Evolutionary conservation across 2,888 invertebrate species (phyloP).

Genomic region (Rhyacophila evoluta): DNA sequence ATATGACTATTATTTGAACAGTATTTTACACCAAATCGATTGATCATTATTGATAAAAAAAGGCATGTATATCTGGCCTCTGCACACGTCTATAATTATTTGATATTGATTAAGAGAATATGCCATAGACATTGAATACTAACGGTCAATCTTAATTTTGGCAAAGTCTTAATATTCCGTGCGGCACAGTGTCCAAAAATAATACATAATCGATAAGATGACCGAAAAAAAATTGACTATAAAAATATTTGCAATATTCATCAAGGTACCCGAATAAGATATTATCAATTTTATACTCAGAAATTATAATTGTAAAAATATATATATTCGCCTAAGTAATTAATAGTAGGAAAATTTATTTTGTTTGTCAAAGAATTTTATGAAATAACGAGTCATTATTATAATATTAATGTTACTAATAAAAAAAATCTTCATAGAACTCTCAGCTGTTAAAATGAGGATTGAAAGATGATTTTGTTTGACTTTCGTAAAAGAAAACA

Average conservation of each 20-base stretch:
- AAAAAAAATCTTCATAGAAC: neutral
- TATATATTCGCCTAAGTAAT: neutral
- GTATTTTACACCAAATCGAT: neutral
- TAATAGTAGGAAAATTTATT: neutral
- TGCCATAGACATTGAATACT: neutral
- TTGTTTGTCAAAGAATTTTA: neutral
- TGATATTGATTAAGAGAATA: neutral
- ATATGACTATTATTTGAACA: conserved; percentile 19
- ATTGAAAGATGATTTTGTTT: neutral
- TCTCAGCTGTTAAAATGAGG: conserved; percentile 8
- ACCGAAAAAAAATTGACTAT: neutral
- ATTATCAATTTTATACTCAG: neutral
- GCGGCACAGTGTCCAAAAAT: neutral
- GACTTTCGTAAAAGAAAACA: conserved; percentile 31
- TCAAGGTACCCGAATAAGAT: neutral
- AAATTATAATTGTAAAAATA: neutral
- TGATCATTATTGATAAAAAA: neutral
- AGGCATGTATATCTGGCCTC: neutral
- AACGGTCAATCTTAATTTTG: neutral
- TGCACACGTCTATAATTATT: neutral
- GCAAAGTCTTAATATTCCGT: neutral
- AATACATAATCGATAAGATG: neutral
- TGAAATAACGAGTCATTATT: neutral
- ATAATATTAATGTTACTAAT: neutral
- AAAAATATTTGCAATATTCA: neutral